Evolutionary conservation across 2,888 invertebrate genomes (phyloP).

Genomic region (Notodonta dromedarius): DNA sequence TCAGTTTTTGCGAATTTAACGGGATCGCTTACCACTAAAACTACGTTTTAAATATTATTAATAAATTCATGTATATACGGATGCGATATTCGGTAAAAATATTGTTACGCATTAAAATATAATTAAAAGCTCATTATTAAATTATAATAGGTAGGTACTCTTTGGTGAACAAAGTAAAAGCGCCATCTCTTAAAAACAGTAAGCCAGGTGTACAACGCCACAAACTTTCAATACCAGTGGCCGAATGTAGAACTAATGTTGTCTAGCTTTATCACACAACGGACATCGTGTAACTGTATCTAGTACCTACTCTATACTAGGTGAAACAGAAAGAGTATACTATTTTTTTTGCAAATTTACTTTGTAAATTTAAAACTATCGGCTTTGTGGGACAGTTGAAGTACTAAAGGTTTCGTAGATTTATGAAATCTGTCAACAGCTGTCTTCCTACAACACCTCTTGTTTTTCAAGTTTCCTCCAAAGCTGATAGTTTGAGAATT

Average conservation of each 20-base stretch:
- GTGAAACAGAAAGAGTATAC: too few relatives aligned
- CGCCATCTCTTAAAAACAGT: background rate
- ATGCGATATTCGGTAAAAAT: slow-evolving; percentile 47
- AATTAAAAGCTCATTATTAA: background rate
- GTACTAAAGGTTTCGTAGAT: too few relatives aligned
- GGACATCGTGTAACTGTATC: too few relatives aligned
- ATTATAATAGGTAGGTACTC: background rate
- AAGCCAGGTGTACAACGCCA: background rate
- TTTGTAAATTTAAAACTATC: too few relatives aligned
- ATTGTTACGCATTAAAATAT: slow-evolving; percentile 9
- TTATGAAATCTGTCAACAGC: too few relatives aligned
- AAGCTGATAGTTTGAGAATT: too few relatives aligned
- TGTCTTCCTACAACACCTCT: too few relatives aligned
- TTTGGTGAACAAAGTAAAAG: background rate
- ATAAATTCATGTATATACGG: slow-evolving; percentile 75
- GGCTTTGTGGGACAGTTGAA: too few relatives aligned
- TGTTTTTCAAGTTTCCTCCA: too few relatives aligned
- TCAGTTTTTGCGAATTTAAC: slow-evolving; percentile 9
- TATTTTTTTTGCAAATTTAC: too few relatives aligned
- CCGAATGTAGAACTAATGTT: background rate
- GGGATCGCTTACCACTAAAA: slow-evolving; percentile 75
- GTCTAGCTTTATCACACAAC: too few relatives aligned
- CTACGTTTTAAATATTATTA: slow-evolving; percentile 58
- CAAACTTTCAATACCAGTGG: background rate
- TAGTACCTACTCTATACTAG: too few relatives aligned